phyloP scores from a whole-genome alignment of 53 echinoderm and acorn worm genomes.

The Holothuria scabra region DNA sequence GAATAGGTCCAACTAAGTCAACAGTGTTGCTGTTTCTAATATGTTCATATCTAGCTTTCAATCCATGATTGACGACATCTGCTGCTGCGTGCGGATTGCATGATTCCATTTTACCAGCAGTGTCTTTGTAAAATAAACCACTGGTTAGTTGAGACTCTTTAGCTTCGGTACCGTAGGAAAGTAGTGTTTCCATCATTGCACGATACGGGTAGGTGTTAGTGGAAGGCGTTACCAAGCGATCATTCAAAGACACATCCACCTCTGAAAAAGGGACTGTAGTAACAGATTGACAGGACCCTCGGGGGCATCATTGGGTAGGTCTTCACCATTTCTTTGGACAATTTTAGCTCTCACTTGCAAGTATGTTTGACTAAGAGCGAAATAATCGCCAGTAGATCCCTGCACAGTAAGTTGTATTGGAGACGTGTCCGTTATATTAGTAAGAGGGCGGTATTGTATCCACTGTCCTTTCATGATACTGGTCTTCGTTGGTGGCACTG shows the following conservation, averaged over 20 bases:
- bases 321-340: neutral
- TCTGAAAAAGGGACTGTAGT: constrained; percentile 69
- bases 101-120: too few species aligned
- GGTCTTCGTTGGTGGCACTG: constrained; percentile 65
- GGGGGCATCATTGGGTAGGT: neutral
- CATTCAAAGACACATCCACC: constrained; percentile 3
- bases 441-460: constrained; percentile 66
- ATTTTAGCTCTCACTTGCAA: constrained; percentile 57
- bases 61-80: too few species aligned
- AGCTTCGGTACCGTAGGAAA: constrained; percentile 64
- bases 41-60: constrained; percentile 50
- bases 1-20: constrained; percentile 30
- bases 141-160: constrained; percentile 55
- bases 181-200: too few species aligned
- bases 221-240: too few species aligned
- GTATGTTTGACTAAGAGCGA: constrained; percentile 58
- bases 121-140: constrained; percentile 37
- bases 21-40: constrained; percentile 59
- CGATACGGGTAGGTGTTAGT: too few species aligned
- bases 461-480: constrained; percentile 57
- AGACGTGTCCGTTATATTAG: too few species aligned
- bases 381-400: constrained; percentile 59
- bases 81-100: too few species aligned
- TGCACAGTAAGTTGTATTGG: constrained; percentile 57
- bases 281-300: constrained; percentile 56